Evolutionary conservation across 1,140 invertebrate species (phyloP).

Genomic region (Drosophila azteca): DNA sequence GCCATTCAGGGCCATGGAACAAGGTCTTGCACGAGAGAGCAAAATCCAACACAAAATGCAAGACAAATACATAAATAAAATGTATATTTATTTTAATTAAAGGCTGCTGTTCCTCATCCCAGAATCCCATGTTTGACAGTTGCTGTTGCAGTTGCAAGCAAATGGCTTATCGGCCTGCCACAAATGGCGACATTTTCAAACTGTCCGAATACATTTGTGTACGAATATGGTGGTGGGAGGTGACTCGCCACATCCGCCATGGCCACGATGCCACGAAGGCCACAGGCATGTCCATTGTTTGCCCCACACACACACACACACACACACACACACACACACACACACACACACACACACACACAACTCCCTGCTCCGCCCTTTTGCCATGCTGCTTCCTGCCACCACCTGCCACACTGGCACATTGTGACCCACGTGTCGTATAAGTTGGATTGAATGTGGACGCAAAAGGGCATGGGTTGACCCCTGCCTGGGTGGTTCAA

Average conservation of each 20-base stretch:
- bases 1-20: too few relatives aligned
- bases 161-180: constrained; percentile 48
- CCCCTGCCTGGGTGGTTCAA: constrained; percentile 10
- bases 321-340: constrained; percentile 16
- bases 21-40: neutral
- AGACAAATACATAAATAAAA: constrained; percentile 12
- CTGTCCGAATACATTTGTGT: constrained; percentile 13
- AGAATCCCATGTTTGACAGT: neutral
- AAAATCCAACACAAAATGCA: constrained; percentile 11
- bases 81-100: constrained; percentile 49
- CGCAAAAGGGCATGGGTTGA: constrained; percentile 38
- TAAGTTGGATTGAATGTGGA: constrained; percentile 65
- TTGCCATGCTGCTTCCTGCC: constrained; percentile 4
- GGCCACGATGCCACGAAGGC: constrained; percentile 21
- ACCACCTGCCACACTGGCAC: constrained; percentile 4
- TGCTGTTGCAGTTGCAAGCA: constrained; percentile 45
- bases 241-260: constrained; percentile 42
- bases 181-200: constrained; percentile 47
- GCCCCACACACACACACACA: neutral
- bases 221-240: neutral
- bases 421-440: constrained; percentile 58
- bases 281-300: constrained; percentile 43
- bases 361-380: constrained; percentile 50
- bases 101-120: constrained; percentile 19
- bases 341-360: neutral